A percentile compares a stretch with the other conserved stretches of the same genome.
These are phyloP conservation scores for Thumatha senex DNA, from an alignment of 2,888 invertebrate species.

Conservation along the genomic window DNA sequence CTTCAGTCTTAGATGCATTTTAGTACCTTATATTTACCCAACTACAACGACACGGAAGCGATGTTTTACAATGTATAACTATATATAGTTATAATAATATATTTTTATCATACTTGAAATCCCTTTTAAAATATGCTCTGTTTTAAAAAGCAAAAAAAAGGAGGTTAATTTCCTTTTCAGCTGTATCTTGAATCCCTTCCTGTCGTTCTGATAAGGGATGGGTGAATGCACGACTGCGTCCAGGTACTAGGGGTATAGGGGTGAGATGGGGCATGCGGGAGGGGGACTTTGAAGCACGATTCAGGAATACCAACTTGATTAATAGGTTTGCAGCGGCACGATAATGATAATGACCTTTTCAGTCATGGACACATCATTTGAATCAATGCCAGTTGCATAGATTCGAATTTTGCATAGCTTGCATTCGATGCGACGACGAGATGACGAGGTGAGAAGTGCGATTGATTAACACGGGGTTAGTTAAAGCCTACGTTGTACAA, in stretches of 20 bases:
- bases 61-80: too few relatives aligned
- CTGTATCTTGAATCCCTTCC: slow-evolving; percentile 51
- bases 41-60: too few relatives aligned
- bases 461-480: slow-evolving; percentile 31
- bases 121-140: too few relatives aligned
- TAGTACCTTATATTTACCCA: too few relatives aligned
- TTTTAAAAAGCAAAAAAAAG: neutral
- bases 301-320: slow-evolving; percentile 79
- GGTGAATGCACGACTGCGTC: slow-evolving; percentile 80
- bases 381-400: slow-evolving; percentile 62
- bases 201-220: slow-evolving; percentile 78
- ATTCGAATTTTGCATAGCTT: slow-evolving; percentile 60
- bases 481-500: slow-evolving; percentile 27
- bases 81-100: neutral
- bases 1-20: too few relatives aligned
- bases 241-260: slow-evolving; percentile 65
- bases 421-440: slow-evolving; percentile 39
- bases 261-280: slow-evolving; percentile 32
- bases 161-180: slow-evolving; percentile 44
- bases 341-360: slow-evolving; percentile 79
- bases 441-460: slow-evolving; percentile 14
- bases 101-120: neutral
- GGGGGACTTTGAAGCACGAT: slow-evolving; percentile 48
- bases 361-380: slow-evolving; percentile 69
- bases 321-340: slow-evolving; percentile 73